Evolutionary conservation across 1,140 invertebrate genomes (phyloP), one percentile per base, ranked within the genome.

Genomic region (Diprion similis): DNA sequence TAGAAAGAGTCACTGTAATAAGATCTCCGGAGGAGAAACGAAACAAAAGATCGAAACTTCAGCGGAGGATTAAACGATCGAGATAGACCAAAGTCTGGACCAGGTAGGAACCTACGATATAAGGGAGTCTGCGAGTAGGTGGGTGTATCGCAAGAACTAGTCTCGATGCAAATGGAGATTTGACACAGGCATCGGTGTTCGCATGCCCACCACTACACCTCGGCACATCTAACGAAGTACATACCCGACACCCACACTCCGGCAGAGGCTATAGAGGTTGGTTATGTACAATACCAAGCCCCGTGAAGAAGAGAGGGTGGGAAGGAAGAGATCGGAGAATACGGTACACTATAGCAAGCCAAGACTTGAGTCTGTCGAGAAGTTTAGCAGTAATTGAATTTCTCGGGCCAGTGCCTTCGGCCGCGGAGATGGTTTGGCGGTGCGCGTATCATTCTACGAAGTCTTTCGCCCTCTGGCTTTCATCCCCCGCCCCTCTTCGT

Each of bases 301-400:
- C 51, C 51, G 6, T 6, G 24, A 37, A 37, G 2, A 37, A 37
- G 24, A 6, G 24, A 37, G 1, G 24, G 24, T 37, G 24, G 24
- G 24, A 17, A 17, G 51, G 51, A 59, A 15, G 51, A 59, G 51
- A 59, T 59, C 51, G 51, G 51, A 59, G 51, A 59, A 59, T 59
- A 59, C 51, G 51, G 51, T 59, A 59, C 51, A 59, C 51, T 59
- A 59, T 59, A 59, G 51, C 51, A 59, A 76, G 76, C 71, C 77
- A 77, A 76, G 78, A 73, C 65, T 69, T 73, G 70, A 68, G 66
- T 83, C 81, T 75, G 78, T 82, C 79, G 80, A 86, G 85, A 86
- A 86, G 84, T 86, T 83, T 83, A 83, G 84, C 81, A 84, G 84
- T 86, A 86, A 86, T 86, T 86, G 84, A 86, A 86, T 86, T 86